Evolutionary conservation across 1,140 invertebrate genomes (phyloP), one percentile per base, ranked within the genome.

Genomic region (Oncopeltus fasciatus): DNA sequence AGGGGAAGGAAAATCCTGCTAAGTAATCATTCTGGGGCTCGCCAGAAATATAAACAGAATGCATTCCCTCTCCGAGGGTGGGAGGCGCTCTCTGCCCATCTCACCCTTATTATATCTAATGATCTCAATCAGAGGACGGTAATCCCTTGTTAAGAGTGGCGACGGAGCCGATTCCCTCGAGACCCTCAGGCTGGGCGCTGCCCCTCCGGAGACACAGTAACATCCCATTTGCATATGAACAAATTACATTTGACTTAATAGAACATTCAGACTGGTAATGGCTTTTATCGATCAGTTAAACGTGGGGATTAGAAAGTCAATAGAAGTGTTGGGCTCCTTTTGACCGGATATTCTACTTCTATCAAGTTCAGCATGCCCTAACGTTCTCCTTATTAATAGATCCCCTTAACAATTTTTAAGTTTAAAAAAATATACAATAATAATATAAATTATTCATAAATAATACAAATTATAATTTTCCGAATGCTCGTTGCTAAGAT

Each of bases 21-120:
- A 53, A 53, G 49, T 53, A 53, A 53, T 53, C 49, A 53, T 26
- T 53, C 20, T 24, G 12, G 49, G 24, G 20, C 49, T 53, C 26
- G 49, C 20, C 49, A 14, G 49, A 53, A 53, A 53, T 24, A 53
- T 53, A 53, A 53, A 53, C 49, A 53, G 18, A 53, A 53, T 53
- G 5, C 31, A 38, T 38, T n/a, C n/a, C n/a, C n/a, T n/a, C n/a
- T n/a, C n/a, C n/a, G n/a, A 24, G 24, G 24, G 49, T 18, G 20
- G 24, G 49, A 24, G 24, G 49, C 16, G 21, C 20, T 24, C 20
- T 24, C 49, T 24, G 49, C 49, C 49, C 49, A 53, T 24, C 49
- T 24, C 20, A 18, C 49, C 49, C 20, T 53, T 53, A 53, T 53
- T 53, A 53, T 53, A 53, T 53, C 49, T 53, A 53, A 53, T 53